Evolutionary conservation across 2,797 vertebrate species (phyloP).

Genomic region (Pangasius krempfi): DNA sequence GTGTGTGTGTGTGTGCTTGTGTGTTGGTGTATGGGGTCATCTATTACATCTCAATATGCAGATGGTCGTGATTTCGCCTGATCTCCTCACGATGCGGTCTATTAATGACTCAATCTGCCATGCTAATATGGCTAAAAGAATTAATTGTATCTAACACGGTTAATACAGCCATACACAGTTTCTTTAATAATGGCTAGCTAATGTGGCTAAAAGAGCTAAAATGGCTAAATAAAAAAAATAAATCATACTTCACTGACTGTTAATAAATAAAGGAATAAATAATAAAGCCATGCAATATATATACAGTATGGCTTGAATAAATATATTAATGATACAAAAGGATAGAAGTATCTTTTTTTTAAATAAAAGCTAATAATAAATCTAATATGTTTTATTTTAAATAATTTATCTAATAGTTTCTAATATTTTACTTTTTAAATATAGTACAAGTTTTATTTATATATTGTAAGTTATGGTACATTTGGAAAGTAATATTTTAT

Average conservation of each 20-base stretch:
- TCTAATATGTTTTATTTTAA: neutral
- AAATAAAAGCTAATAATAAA: neutral
- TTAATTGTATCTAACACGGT: neutral
- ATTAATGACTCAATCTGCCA: slow-evolving; percentile 40
- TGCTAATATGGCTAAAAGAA: slow-evolving; percentile 12
- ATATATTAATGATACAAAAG: neutral
- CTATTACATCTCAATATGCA: slow-evolving; percentile 53
- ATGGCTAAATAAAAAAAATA: neutral
- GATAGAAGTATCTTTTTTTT: neutral
- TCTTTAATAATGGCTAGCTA: neutral
- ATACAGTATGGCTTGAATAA: neutral
- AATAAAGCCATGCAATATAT: neutral
- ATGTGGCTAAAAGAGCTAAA: neutral
- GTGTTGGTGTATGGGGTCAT: slow-evolving; percentile 37
- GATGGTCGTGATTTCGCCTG: slow-evolving; percentile 52
- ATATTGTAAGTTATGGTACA: neutral
- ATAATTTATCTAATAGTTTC: neutral
- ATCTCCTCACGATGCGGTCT: slow-evolving; percentile 32
- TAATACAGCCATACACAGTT: too few species aligned
- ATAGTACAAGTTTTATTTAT: neutral
- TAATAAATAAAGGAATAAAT: neutral
- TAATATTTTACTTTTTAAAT: neutral
- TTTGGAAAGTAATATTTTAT: too few species aligned
- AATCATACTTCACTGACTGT: neutral
- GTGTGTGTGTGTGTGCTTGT: slow-evolving; percentile 28